phyloP scores from a whole-genome alignment of 1,140 invertebrate genomes.

The Euborellia annulipes region DNA sequence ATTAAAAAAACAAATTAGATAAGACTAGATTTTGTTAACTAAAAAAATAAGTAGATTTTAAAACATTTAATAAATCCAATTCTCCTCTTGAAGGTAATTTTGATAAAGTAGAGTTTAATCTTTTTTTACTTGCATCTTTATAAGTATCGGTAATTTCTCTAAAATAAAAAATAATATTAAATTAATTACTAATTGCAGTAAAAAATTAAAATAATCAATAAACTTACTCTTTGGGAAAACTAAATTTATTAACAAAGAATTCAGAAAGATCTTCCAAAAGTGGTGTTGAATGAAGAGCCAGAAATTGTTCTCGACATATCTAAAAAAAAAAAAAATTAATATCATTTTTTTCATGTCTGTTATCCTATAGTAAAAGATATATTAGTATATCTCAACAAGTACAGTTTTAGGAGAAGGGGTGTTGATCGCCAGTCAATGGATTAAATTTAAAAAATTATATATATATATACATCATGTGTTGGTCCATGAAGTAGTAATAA shows the following conservation, averaged over 20 bases:
- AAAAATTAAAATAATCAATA: background rate
- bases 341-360: too few relatives aligned
- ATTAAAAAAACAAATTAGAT: constrained; percentile 13
- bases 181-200: constrained; percentile 1
- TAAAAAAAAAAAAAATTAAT: constrained; percentile 28
- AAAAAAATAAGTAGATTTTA: constrained; percentile 70
- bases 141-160: constrained; percentile 35
- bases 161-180: constrained; percentile 17
- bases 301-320: constrained; percentile 92
- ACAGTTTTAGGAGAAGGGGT: background rate
- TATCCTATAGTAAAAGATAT: background rate
- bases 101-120: constrained; percentile 40
- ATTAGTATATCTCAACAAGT: background rate
- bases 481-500: too few relatives aligned
- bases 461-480: too few relatives aligned
- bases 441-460: too few relatives aligned
- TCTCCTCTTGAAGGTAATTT: constrained; percentile 51
- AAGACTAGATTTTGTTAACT: constrained; percentile 38
- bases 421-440: too few relatives aligned
- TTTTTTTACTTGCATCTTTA: constrained; percentile 21
- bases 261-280: constrained; percentile 78
- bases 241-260: constrained; percentile 52
- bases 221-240: constrained; percentile 20
- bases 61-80: constrained; percentile 57
- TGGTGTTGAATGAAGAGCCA: constrained; percentile 80